Conservation (phyloP, 64 coral and sea anemone species). For the Montipora capricornis region DNA sequence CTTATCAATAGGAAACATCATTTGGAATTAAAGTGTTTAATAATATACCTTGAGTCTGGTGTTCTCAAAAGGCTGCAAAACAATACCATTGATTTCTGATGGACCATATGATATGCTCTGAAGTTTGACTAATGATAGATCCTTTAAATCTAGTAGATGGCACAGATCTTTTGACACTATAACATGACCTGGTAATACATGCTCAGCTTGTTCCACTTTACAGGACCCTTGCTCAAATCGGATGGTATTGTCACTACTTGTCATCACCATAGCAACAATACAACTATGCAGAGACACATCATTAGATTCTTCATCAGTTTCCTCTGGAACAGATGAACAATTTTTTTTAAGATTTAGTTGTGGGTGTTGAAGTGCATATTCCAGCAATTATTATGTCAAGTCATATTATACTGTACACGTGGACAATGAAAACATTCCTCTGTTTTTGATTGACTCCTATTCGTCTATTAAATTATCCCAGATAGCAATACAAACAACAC, state of each 20-base stretch:
- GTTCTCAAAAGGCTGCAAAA: slow-evolving; percentile 72
- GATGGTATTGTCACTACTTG: slow-evolving; percentile 2
- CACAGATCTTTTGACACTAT: slow-evolving; percentile 24
- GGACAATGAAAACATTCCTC: too few relatives aligned
- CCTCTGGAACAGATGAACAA: not conserved
- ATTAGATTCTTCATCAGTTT: not conserved
- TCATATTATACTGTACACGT: too few relatives aligned
- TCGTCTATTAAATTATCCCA: too few relatives aligned
- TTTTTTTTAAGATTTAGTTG: not conserved
- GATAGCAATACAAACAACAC: too few relatives aligned
- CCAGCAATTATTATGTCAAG: too few relatives aligned
- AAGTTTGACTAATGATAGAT: slow-evolving; percentile 64
- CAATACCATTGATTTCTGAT: slow-evolving; percentile 73
- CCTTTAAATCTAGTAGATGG: slow-evolving; percentile 48
- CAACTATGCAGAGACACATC: not conserved
- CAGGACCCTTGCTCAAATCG: not conserved
- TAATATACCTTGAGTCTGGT: not conserved
- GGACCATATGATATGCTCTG: slow-evolving; percentile 40
- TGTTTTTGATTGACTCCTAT: too few relatives aligned
- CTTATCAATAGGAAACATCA: too few relatives aligned
- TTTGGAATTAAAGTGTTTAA: too few relatives aligned
- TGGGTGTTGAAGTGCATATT: not conserved
- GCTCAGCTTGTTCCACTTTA: not conserved
- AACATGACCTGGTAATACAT: slow-evolving; percentile 63
- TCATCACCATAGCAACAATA: slow-evolving; percentile 30